These are phyloP conservation scores for Bungarus multicinctus DNA, from an alignment of 2,113 vertebrate genomes.

Conservation along the genomic window DNA sequence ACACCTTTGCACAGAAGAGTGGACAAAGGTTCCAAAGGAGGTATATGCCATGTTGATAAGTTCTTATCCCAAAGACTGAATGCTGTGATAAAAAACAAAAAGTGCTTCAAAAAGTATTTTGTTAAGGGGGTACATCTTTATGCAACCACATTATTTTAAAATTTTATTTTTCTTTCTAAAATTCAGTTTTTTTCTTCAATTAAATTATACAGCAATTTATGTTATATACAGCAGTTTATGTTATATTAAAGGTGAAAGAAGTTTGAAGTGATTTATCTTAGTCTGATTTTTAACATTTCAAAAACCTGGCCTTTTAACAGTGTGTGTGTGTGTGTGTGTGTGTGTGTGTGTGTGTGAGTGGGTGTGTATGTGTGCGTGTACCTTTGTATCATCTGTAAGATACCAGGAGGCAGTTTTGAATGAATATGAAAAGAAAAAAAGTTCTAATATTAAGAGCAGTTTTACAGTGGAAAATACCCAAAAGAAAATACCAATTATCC, in stretches of 20 bases:
- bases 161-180: background rate
- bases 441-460: background rate
- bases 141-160: background rate
- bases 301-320: background rate
- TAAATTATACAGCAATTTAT: background rate
- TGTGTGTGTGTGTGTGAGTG: background rate
- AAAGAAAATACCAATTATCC: background rate
- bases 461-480: background rate
- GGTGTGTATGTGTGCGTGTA: background rate
- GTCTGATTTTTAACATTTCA: background rate
- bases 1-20: no score
- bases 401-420: background rate
- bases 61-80: background rate
- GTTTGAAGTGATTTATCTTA: background rate
- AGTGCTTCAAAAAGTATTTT: background rate
- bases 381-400: background rate
- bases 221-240: background rate
- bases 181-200: background rate
- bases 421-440: background rate
- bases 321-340: background rate
- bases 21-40: no score
- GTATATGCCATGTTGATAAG: background rate
- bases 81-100: background rate
- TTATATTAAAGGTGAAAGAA: background rate
- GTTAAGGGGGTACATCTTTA: background rate